These are phyloP conservation scores for Tineola bisselliella DNA, from an alignment of 2,888 invertebrate genomes.

Conservation along the genomic window DNA sequence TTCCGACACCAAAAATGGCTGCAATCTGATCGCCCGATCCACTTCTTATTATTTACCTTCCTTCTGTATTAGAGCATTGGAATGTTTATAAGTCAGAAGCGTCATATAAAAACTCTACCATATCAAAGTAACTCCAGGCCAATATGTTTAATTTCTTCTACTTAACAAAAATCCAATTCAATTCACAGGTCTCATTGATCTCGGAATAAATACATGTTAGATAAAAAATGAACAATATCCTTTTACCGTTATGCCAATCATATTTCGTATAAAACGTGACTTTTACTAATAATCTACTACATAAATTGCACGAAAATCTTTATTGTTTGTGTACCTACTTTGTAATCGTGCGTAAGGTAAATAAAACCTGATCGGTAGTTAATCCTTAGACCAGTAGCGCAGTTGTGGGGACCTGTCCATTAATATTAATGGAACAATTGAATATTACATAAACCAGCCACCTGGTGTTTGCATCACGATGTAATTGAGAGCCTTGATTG, in stretches of 20 bases:
- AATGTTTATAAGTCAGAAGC: neutral
- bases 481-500: constrained; percentile 43
- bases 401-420: constrained; percentile 17
- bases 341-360: neutral
- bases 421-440: constrained; percentile 41
- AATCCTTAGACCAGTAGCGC: constrained; percentile 13
- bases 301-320: neutral
- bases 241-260: too few relatives aligned
- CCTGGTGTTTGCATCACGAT: constrained; percentile 40
- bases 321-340: neutral
- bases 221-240: too few relatives aligned
- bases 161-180: too few relatives aligned
- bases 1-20: constrained; percentile 37
- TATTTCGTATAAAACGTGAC: too few relatives aligned
- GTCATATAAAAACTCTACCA: neutral
- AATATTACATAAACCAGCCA: constrained; percentile 40
- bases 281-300: too few relatives aligned
- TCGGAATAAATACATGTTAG: too few relatives aligned
- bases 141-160: too few relatives aligned
- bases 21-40: constrained; percentile 20
- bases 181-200: too few relatives aligned
- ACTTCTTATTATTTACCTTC: constrained; percentile 9
- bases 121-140: too few relatives aligned
- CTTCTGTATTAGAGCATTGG: neutral
- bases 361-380: constrained; percentile 6